phyloP scores from a whole-genome alignment of 2,888 invertebrate species.

The Raillietiella orientalis region DNA sequence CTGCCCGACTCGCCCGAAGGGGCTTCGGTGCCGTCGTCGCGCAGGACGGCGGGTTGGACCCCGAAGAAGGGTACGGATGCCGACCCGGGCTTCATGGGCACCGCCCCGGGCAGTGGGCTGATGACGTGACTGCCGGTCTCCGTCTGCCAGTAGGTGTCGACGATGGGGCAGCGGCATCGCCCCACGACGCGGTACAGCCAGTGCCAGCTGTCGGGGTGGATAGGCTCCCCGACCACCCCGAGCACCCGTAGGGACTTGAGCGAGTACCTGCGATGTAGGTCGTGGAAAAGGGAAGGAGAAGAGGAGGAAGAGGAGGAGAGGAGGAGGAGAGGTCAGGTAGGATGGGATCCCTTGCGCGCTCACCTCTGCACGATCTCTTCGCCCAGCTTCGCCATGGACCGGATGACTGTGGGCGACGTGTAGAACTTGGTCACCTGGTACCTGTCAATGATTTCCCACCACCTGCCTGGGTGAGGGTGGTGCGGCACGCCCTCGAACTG shows the following conservation, averaged over 20 bases:
- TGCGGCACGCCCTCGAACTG: slow-evolving; percentile 93
- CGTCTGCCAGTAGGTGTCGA: slow-evolving; percentile 98
- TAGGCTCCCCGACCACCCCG: slow-evolving; percentile 95
- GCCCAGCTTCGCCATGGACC: slow-evolving; percentile 81
- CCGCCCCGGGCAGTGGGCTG: slow-evolving; percentile 79
- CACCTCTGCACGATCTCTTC: slow-evolving; percentile 15
- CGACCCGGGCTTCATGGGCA: slow-evolving; percentile 88
- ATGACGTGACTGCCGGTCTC: slow-evolving; percentile 95
- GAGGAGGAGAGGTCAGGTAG: no score
- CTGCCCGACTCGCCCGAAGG: slow-evolving; percentile 9
- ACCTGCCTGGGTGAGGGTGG: slow-evolving; percentile 66
- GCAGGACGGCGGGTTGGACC: slow-evolving; percentile 13
- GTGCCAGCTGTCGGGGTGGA: slow-evolving; percentile 89
- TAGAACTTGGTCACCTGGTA: slow-evolving; percentile 88
- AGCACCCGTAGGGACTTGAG: slow-evolving; percentile 27
- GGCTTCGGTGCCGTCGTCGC: slow-evolving; percentile 10
- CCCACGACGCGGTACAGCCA: slow-evolving; percentile 43
- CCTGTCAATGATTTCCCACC: slow-evolving; percentile 73
- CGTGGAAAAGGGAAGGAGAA: no score
- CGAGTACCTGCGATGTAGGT: slow-evolving; percentile 4
- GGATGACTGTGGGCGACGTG: slow-evolving; percentile 90
- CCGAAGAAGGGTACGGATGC: slow-evolving; percentile 32
- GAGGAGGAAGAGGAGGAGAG: no score
- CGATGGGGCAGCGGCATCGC: slow-evolving; percentile 30
- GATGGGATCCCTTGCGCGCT: no score